Conservation (phyloP, 2,888 invertebrate species). For the Clusia tigrina region DNA sequence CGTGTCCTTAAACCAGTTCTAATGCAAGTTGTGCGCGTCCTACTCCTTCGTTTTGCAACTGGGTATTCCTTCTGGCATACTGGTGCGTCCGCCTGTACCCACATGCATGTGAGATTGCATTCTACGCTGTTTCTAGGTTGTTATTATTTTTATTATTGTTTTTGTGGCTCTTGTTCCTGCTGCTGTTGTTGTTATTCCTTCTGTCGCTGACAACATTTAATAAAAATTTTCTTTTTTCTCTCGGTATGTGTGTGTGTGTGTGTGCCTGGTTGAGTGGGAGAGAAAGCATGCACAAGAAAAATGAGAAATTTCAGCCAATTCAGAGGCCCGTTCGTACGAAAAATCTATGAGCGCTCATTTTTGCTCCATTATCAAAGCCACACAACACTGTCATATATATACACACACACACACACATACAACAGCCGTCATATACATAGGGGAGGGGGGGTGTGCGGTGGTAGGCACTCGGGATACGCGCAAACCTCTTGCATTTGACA, state of each 20-base stretch:
- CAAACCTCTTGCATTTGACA: constrained; percentile 64
- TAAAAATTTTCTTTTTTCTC: background rate
- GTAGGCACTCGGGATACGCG: constrained; percentile 44
- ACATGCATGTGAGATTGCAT: too few species aligned
- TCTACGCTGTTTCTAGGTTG: too few species aligned
- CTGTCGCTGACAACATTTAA: constrained; percentile 7
- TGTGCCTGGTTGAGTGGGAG: background rate
- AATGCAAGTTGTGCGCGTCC: too few species aligned
- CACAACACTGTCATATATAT: background rate
- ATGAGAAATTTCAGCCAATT: constrained; percentile 5
- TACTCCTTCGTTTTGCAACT: too few species aligned
- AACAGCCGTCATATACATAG: constrained; percentile 15
- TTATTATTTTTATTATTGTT: too few species aligned
- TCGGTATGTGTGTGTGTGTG: background rate
- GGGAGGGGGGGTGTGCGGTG: constrained; percentile 1
- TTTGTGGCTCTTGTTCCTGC: background rate
- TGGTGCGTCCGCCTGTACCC: too few species aligned
- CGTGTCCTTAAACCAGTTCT: too few species aligned
- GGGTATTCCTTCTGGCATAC: too few species aligned
- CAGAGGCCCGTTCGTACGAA: background rate
- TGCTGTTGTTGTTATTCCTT: constrained; percentile 4
- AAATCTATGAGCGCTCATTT: background rate
- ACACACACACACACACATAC: constrained; percentile 30
- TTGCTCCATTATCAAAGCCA: background rate
- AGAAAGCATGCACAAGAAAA: background rate